phyloP scores from a whole-genome alignment of 2,797 vertebrate genomes.

The Apodemus agrarius region DNA sequence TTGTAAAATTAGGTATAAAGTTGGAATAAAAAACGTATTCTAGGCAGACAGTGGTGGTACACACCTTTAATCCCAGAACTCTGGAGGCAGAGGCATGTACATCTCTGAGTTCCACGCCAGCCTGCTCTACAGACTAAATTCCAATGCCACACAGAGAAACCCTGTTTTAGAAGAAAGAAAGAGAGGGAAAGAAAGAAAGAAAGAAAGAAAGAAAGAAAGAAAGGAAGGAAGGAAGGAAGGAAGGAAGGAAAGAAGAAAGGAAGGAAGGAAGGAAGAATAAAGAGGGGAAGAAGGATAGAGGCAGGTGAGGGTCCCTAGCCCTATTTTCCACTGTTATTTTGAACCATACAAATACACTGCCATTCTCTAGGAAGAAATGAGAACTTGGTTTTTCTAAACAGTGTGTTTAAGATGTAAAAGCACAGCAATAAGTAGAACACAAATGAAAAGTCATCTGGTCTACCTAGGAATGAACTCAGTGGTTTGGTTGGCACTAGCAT shows the following conservation, averaged over 20 bases:
- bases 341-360: neutral
- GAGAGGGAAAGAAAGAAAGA: neutral
- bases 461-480: neutral
- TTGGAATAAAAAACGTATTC: neutral
- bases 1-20: neutral
- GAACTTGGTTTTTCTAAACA: neutral
- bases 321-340: neutral
- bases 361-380: neutral
- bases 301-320: too few species aligned
- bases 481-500: rapidly evolving
- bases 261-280: too few species aligned
- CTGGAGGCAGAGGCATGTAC: neutral
- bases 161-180: neutral
- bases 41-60: neutral
- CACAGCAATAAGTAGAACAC: neutral
- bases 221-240: too few species aligned
- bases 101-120: neutral
- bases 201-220: neutral
- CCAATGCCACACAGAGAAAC: neutral
- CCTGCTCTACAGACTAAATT: neutral
- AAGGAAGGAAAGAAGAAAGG: too few species aligned
- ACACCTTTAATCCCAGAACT: neutral
- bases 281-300: too few species aligned
- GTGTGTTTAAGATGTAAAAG: neutral
- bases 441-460: neutral